Conservation (phyloP, 2,113 vertebrate genomes). For the Limnothrissa miodon region DNA sequence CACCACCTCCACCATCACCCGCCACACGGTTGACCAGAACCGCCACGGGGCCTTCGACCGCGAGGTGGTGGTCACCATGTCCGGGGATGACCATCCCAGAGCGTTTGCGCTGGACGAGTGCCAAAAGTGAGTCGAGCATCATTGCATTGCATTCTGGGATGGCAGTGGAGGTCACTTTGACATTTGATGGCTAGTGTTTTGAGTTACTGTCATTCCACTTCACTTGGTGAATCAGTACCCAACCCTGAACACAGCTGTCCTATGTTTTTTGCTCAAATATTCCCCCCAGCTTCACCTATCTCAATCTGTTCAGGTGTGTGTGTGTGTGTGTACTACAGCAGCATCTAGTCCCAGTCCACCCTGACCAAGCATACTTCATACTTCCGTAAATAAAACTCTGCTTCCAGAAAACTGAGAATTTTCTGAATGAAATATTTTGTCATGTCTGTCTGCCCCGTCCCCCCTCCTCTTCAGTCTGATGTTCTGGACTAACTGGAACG, state of each 20-base stretch:
- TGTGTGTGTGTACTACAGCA: too few species aligned
- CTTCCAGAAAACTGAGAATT: too few species aligned
- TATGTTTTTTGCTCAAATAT: too few species aligned
- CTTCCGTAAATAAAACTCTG: too few species aligned
- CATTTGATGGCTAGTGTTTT: background rate
- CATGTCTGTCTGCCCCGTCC: slow-evolving; percentile 10
- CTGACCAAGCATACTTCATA: too few species aligned
- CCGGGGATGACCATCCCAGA: slow-evolving; percentile 91
- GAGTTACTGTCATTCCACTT: background rate
- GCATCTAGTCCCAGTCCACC: too few species aligned
- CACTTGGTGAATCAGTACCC: too few species aligned
- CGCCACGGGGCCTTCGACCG: slow-evolving; percentile 83
- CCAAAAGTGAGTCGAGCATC: slow-evolving; percentile 79
- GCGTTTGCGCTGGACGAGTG: slow-evolving; percentile 95
- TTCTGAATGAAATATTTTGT: too few species aligned
- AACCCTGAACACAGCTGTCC: too few species aligned
- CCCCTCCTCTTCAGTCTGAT: slow-evolving; percentile 75
- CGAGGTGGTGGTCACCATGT: slow-evolving; percentile 94
- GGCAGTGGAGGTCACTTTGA: background rate
- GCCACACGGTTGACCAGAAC: slow-evolving; percentile 91
- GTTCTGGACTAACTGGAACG: slow-evolving; percentile 99
- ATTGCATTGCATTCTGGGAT: background rate
- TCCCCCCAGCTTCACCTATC: too few species aligned
- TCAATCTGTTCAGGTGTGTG: too few species aligned
- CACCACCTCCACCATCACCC: slow-evolving; percentile 92